Evolutionary conservation across 2,797 vertebrate species (phyloP).

Genomic region (Tragopan temminckii): DNA sequence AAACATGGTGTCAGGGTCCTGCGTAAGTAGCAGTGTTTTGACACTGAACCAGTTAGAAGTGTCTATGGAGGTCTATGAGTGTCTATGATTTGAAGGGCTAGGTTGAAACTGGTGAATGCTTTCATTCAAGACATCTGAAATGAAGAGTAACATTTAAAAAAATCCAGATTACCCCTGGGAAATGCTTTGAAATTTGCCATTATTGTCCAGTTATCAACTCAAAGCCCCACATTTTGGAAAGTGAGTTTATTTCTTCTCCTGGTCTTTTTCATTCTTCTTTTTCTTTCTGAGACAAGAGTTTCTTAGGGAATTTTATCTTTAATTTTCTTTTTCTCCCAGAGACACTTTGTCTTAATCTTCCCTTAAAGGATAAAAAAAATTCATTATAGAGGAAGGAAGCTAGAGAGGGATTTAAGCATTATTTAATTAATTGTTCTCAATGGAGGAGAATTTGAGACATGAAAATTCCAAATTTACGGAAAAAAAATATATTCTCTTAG

Average conservation of each 20-base stretch:
- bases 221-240: background rate
- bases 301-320: background rate
- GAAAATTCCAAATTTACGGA: background rate
- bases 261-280: background rate
- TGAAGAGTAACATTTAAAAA: background rate
- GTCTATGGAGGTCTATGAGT: no score
- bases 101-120: accelerated
- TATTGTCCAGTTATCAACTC: background rate
- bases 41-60: accelerated
- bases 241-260: background rate
- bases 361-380: background rate
- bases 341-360: background rate
- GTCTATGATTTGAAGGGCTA: accelerated
- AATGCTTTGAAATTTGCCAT: background rate
- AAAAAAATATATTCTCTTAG: background rate
- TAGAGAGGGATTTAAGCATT: background rate
- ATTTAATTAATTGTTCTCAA: background rate
- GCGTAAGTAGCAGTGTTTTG: conserved; percentile 77
- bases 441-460: background rate
- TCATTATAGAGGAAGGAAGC: background rate
- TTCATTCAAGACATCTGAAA: background rate
- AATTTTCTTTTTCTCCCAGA: background rate
- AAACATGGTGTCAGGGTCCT: conserved; percentile 93
- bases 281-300: background rate
- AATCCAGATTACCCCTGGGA: background rate